phyloP scores from a whole-genome alignment of 2,113 vertebrate genomes.

The Trinectes maculatus region DNA sequence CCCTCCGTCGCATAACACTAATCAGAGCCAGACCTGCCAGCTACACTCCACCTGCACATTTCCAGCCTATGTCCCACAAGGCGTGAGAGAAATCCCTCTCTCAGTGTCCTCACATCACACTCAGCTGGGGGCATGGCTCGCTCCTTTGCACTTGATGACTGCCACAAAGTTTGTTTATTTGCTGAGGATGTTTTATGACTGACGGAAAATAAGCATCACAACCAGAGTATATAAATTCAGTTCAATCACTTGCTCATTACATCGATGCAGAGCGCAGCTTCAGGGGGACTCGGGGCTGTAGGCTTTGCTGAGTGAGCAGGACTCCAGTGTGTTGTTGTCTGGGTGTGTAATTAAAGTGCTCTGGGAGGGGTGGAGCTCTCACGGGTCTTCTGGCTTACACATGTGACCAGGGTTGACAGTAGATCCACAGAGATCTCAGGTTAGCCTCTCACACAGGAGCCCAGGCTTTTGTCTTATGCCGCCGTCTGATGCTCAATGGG shows the following conservation, averaged over 20 bases:
- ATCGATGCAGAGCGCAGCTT: slow-evolving; percentile 57
- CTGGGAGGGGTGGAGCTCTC: slow-evolving; percentile 69
- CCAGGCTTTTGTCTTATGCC: slow-evolving; percentile 71
- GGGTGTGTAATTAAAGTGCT: slow-evolving; percentile 75
- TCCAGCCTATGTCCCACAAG: slow-evolving; percentile 64
- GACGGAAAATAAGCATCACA: slow-evolving; percentile 44
- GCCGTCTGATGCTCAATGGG: slow-evolving; percentile 79
- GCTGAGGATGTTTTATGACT: slow-evolving; percentile 39
- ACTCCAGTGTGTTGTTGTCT: slow-evolving; percentile 65
- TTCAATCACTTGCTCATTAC: slow-evolving; percentile 25
- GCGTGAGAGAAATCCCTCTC: slow-evolving; percentile 73
- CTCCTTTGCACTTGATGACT: slow-evolving; percentile 3
- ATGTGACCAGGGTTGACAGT: slow-evolving; percentile 73
- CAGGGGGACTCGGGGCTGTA: slow-evolving; percentile 46
- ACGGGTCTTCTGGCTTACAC: slow-evolving; percentile 70
- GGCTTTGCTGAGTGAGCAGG: slow-evolving; percentile 72
- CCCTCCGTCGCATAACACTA: slow-evolving; percentile 82
- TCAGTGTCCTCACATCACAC: slow-evolving; percentile 79
- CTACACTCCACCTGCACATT: slow-evolving; percentile 60
- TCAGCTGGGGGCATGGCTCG: slow-evolving; percentile 65
- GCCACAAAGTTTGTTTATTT: slow-evolving; percentile 37
- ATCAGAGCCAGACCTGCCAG: slow-evolving; percentile 85
- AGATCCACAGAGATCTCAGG: slow-evolving; percentile 81
- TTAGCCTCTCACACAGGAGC: slow-evolving; percentile 80
- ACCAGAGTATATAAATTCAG: slow-evolving; percentile 16